Evolutionary conservation across 2,888 invertebrate species (phyloP), one percentile per base, ranked within the genome.

Genomic region (Sinodicranocentrus sp.): DNA sequence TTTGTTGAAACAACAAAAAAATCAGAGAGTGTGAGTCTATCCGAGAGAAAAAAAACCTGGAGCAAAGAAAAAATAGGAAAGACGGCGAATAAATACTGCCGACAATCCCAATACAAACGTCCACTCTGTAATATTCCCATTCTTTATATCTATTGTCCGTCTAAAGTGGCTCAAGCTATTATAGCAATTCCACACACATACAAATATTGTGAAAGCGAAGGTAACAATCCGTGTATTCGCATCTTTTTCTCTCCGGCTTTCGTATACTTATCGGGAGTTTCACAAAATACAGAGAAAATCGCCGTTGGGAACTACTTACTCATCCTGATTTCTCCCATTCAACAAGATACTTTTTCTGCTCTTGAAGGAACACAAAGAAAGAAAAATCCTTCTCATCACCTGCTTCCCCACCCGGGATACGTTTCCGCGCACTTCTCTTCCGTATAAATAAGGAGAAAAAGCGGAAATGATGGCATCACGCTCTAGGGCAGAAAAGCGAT

Each of bases 231-330:
- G 33, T 33, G 10, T 33, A 33, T 6, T 33, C 33, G 3, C 33
- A 6, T 33, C 33, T 33, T 33, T 10, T 33, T 33, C 33, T 33
- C 5, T 33, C 33, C 33, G 10, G 33, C 3, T n/a, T n/a, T n/a
- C n/a, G 33, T 33, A 6, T 33, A 33, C 33, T 33, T 33, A n/a
- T n/a, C n/a, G n/a, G n/a, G n/a, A 48, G 13, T 48, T 48, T n/a
- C 23, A 57, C 19, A 57, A 65, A 43, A 77, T 67, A 67, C 57
- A 21, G 48, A 23, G 44, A 78, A 78, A n/a, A 48, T 78, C 52
- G 78, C 78, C 78, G 59, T 13, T 78, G 78, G 78, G 78, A 78
- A 71, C 70, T 61, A 71, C 61, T 48, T 48, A 26, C 68, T 48
- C 68, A 68, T 68, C 68, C 68, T 25, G 26, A 15, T 52, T 68